Base-by-base conservation (phyloP, 2,888 invertebrate genomes). In the Oxytorus armatus region DNA sequence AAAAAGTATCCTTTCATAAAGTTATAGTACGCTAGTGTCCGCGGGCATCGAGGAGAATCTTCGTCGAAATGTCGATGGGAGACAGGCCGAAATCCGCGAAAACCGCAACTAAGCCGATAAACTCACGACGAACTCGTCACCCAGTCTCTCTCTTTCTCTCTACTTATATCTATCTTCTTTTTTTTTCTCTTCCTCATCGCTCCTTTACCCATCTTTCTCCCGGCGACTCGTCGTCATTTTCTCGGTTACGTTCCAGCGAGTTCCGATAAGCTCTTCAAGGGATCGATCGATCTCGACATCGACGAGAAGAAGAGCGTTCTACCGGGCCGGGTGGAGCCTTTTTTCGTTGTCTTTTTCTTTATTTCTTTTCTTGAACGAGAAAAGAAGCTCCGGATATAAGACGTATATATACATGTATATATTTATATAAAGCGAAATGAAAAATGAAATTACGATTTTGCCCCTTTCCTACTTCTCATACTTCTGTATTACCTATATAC, bases 231-330 rank as follows among this genome's bases (percentile, higher is more conserved):
- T 83, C 82, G 84, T 87, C 87, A 87, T 86, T 85, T 84, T 86
- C 76, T 72, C 74, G 82, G 85, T 88, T 85, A 85, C 87, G 85
- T 87, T 82, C 81, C 84, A 83, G 82, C 85, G 86, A 86, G 85
- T 85, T 83, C 78, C 86, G 85, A 88, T 88, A 88, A 88, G 87
- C 88, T 80, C 79, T 84, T 84, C 82, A 70, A 82, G 69, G 79
- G 83, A 88, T 88, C 87, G 88, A 88, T 88, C 85, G 81, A n/a
- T n/a, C 77, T 82, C 82, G 84, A 84, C 84, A 84, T 85, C 85
- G 81, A 69, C 77, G 68, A 57, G 63, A 73, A 53, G 63, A 65
- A 55, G 16, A 66, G 44, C 73, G 51, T 74, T n/a, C 78, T 78
- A 61, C 65, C 55, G 14, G 42, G 51, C 61, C 47, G 25, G 63